Evolutionary conservation across 2,113 vertebrate genomes (phyloP).

Genomic region (Solenodon paradoxus): DNA sequence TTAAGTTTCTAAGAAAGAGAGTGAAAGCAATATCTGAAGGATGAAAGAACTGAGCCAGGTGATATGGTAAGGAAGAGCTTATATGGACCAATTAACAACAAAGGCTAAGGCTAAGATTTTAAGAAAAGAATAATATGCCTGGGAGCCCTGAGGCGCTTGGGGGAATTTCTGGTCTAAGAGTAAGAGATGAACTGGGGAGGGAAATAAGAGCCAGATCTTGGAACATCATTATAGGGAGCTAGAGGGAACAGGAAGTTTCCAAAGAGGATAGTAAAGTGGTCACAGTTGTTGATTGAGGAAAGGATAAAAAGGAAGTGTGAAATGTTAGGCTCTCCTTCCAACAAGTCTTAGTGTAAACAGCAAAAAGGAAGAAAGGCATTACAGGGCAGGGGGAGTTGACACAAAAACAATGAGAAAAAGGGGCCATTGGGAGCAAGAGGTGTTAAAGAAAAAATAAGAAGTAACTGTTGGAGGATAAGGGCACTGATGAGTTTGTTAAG

Average conservation of each 20-base stretch:
- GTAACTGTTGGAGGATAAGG: neutral
- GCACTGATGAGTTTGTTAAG: neutral
- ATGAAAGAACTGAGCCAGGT: neutral
- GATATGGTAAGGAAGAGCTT: neutral
- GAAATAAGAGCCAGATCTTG: neutral
- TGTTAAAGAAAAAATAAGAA: neutral
- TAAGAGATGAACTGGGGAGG: neutral
- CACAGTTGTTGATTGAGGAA: neutral
- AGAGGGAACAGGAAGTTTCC: neutral
- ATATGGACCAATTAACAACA: neutral
- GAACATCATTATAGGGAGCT: neutral
- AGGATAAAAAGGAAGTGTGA: neutral
- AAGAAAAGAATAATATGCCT: neutral
- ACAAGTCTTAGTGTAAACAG: neutral
- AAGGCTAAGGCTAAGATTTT: neutral
- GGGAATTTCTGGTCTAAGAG: neutral
- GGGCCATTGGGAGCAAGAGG: neutral
- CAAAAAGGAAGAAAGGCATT: slow-evolving; percentile 1
- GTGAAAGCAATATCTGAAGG: neutral
- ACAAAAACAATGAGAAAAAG: neutral
- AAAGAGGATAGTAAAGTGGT: neutral
- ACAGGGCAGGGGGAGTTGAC: neutral
- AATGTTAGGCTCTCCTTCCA: neutral
- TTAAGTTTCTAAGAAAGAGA: neutral
- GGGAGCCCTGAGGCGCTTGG: neutral